phyloP scores from a whole-genome alignment of 92 coral and sea anemone species.

The Epizoanthus rinbou region DNA sequence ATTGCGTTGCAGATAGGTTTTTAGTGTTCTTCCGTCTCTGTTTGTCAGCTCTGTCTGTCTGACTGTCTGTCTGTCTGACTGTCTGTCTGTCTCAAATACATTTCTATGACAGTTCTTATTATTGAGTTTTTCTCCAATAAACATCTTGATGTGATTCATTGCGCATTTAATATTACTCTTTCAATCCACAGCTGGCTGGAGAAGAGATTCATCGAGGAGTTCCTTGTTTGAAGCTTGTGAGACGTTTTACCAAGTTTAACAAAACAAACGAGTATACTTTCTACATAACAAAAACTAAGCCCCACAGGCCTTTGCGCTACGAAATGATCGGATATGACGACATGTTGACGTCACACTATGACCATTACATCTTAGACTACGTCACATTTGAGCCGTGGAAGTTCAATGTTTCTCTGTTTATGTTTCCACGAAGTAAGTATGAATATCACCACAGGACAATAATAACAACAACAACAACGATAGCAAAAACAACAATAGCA shows the following conservation, averaged over 20 bases:
- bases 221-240: constrained; percentile 75
- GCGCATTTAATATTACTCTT: too few species aligned
- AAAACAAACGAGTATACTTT: constrained; percentile 85
- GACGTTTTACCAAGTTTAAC: constrained; percentile 69
- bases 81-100: too few species aligned
- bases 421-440: constrained; percentile 85
- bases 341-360: constrained; percentile 95
- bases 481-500: background rate
- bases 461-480: background rate
- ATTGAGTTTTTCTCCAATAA: background rate
- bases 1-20: too few species aligned
- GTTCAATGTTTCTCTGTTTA: constrained; percentile 76
- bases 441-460: background rate
- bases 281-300: constrained; percentile 69
- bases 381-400: constrained; percentile 88
- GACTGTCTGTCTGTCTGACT: too few species aligned
- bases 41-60: too few species aligned
- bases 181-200: constrained; percentile 70
- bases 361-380: constrained; percentile 91
- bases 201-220: constrained; percentile 81
- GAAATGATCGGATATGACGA: constrained; percentile 97
- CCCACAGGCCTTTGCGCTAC: constrained; percentile 88
- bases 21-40: too few species aligned
- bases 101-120: background rate
- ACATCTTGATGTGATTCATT: background rate